These are phyloP conservation scores for Baronia brevicornis DNA, from an alignment of 2,888 invertebrate genomes.

Conservation along the genomic window DNA sequence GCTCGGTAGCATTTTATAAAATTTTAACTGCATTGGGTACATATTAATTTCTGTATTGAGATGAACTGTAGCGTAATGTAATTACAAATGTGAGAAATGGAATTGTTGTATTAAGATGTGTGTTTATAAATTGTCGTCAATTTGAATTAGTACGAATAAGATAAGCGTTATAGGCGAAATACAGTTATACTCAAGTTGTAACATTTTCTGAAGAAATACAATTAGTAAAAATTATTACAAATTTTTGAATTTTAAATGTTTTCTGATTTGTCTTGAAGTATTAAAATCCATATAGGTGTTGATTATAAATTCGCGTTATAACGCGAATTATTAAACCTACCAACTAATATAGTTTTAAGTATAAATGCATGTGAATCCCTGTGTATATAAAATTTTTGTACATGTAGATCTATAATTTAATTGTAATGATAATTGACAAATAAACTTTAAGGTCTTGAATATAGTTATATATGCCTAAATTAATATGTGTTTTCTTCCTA, in stretches of 20 bases:
- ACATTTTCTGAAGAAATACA: not conserved
- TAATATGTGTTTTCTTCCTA: conserved; percentile 23
- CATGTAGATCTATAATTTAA: conserved; percentile 71
- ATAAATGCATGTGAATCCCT: conserved; percentile 61
- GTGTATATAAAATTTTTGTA: conserved; percentile 74
- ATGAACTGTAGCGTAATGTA: too few relatives aligned
- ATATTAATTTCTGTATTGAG: conserved; percentile 1
- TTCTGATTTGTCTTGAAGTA: conserved; percentile 6
- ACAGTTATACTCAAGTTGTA: conserved; percentile 1
- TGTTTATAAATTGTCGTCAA: conserved; percentile 34
- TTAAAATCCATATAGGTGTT: conserved; percentile 35
- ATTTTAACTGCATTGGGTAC: conserved; percentile 2
- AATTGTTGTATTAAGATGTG: conserved; percentile 11
- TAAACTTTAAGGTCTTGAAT: conserved; percentile 69
- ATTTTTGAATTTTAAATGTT: not conserved
- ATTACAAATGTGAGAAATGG: conserved; percentile 4
- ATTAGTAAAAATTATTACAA: too few relatives aligned
- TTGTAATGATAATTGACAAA: conserved; percentile 62
- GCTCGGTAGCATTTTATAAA: conserved; percentile 14
- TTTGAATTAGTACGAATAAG: conserved; percentile 36
- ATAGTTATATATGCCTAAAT: conserved; percentile 50
- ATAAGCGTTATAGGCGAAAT: not conserved
- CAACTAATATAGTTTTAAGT: conserved; percentile 48
- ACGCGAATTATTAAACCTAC: conserved; percentile 50
- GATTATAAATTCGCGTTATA: conserved; percentile 50